Conservation (phyloP, 2,888 invertebrate species). For the Eretmocerus hayati region DNA sequence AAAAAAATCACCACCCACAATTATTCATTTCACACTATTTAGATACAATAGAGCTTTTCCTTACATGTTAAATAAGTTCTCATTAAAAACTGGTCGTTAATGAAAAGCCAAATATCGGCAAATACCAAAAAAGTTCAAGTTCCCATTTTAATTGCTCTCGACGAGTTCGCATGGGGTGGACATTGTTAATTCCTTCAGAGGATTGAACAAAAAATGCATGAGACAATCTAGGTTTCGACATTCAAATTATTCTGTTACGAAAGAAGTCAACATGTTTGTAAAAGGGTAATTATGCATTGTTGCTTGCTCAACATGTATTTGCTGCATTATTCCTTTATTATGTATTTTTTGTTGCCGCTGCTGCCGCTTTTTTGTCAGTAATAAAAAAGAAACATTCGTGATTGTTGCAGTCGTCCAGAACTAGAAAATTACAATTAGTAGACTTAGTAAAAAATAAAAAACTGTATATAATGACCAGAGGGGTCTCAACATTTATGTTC, state of each 20-base stretch:
- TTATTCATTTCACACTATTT: conserved; percentile 48
- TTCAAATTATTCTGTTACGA: too few relatives aligned
- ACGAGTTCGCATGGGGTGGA: too few relatives aligned
- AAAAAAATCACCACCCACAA: conserved; percentile 44
- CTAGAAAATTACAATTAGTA: conserved; percentile 16
- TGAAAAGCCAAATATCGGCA: conserved; percentile 41
- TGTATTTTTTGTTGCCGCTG: conserved; percentile 12
- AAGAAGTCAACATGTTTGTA: conserved; percentile 18
- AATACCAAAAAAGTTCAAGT: conserved; percentile 34
- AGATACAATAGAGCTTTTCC: conserved; percentile 46
- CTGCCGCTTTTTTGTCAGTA: conserved; percentile 16
- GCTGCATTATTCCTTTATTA: conserved; percentile 4
- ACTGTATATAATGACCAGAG: conserved; percentile 15
- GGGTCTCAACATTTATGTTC: conserved; percentile 15
- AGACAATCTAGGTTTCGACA: too few relatives aligned
- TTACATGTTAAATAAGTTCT: conserved; percentile 46
- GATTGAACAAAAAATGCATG: conserved; percentile 17
- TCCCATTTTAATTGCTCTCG: conserved; percentile 24
- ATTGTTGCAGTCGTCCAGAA: conserved; percentile 12
- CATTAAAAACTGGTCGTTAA: conserved; percentile 42
- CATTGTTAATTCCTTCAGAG: too few relatives aligned
- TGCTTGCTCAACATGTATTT: conserved; percentile 15
- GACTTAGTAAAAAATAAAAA: conserved; percentile 10
- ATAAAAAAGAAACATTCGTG: conserved; percentile 11
- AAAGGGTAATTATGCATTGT: conserved; percentile 18